Percentiles rank a stretch among this genome's conserved stretches.
Conservation (phyloP, 1,140 invertebrate species). For the Dendrolimus kikuchii region DNA sequence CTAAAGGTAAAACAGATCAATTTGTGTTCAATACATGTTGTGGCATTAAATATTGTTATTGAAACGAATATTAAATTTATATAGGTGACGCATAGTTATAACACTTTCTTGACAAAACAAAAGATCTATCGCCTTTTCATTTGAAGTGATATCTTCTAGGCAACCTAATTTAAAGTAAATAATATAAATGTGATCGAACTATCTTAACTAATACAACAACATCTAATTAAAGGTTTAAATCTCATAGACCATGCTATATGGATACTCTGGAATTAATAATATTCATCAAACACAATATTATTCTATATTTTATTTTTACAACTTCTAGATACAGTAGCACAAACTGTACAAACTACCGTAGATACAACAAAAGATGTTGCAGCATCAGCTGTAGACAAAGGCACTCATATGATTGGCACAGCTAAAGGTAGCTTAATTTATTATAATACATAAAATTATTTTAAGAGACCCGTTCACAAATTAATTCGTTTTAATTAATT, state of each 20-base stretch:
- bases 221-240: too few relatives aligned
- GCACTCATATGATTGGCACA: constrained; percentile 18
- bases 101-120: too few relatives aligned
- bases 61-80: too few relatives aligned
- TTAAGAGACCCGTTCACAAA: background rate
- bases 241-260: too few relatives aligned
- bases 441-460: constrained; percentile 4
- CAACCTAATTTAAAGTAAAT: background rate
- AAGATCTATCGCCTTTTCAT: too few relatives aligned
- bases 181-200: background rate
- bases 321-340: constrained; percentile 11
- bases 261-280: too few relatives aligned
- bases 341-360: constrained; percentile 8
- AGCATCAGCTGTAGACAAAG: constrained; percentile 26
- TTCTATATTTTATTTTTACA: background rate
- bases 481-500: constrained; percentile 7
- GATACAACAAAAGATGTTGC: constrained; percentile 17
- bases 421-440: constrained; percentile 18
- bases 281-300: background rate
- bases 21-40: background rate
- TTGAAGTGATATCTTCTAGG: too few relatives aligned
- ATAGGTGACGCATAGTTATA: too few relatives aligned
- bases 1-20: constrained; percentile 33
- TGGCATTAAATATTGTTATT: too few relatives aligned
- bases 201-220: background rate